Conservation (phyloP, 2,888 invertebrate genomes). For the Amblyjoppa proteus region DNA sequence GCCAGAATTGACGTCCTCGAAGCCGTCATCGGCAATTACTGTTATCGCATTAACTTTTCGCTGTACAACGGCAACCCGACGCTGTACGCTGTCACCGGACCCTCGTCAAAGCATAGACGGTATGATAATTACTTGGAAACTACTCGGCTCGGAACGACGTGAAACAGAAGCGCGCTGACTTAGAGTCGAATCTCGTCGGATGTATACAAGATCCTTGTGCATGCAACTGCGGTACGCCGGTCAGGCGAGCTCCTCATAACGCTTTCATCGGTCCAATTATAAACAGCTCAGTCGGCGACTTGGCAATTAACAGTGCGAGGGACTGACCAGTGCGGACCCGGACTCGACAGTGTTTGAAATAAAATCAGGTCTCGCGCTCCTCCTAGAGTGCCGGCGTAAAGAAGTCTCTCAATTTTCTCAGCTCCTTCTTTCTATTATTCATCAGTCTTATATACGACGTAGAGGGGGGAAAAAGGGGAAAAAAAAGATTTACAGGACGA, state of each 20-base stretch:
- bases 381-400: not conserved
- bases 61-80: not conserved
- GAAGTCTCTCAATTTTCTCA: conserved; percentile 1
- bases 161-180: conserved; percentile 42
- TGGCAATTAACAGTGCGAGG: not conserved
- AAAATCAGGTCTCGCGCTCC: conserved; percentile 2
- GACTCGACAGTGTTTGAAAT: not conserved
- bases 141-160: conserved; percentile 38
- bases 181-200: conserved; percentile 18
- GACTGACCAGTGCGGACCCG: not conserved
- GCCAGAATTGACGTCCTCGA: not conserved
- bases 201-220: not conserved
- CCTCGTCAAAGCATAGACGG: conserved; percentile 34
- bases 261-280: not conserved
- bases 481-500: conserved; percentile 3
- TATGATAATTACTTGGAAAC: conserved; percentile 60
- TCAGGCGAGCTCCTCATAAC: not conserved
- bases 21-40: not conserved
- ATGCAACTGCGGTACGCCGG: not conserved
- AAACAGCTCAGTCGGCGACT: not conserved
- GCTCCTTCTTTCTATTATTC: conserved; percentile 12
- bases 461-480: not conserved
- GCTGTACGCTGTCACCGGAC: not conserved
- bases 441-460: conserved; percentile 1
- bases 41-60: not conserved